phyloP scores from a whole-genome alignment of 2,113 vertebrate species.

The Maylandia zebra region DNA sequence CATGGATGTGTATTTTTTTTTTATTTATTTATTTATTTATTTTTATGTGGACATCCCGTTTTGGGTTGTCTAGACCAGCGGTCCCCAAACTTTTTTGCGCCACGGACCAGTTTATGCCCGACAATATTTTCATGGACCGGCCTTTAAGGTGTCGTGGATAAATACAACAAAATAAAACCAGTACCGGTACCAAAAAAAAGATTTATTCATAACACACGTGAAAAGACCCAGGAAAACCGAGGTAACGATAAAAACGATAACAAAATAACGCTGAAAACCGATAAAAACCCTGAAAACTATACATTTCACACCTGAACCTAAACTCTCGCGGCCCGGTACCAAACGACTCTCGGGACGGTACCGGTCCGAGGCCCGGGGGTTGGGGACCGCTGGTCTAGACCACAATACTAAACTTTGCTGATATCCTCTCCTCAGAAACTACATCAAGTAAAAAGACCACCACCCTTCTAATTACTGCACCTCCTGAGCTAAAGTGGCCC shows the following conservation, averaged over 20 bases:
- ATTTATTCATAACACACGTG: background rate
- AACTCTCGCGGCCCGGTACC: fast-evolving
- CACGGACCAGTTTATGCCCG: fast-evolving
- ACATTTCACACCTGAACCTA: background rate
- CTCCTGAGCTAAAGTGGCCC: background rate
- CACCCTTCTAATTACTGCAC: background rate
- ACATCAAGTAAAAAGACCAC: background rate
- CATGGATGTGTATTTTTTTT: no score
- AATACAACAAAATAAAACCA: no score
- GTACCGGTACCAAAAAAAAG: background rate
- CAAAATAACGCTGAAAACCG: no score
- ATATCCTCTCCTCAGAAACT: background rate
- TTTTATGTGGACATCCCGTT: no score
- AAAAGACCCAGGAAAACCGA: background rate
- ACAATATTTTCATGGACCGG: fast-evolving
- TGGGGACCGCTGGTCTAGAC: background rate
- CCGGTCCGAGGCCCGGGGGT: background rate
- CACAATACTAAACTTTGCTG: background rate
- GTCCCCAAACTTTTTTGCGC: fast-evolving
- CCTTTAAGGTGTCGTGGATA: no score
- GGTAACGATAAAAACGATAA: fast-evolving
- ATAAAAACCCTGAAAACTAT: fast-evolving
- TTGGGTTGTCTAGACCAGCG: background rate
- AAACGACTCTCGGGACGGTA: fast-evolving
- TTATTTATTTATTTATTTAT: no score